phyloP scores from a whole-genome alignment of 2,797 vertebrate species.

The Nyctibius grandis region DNA sequence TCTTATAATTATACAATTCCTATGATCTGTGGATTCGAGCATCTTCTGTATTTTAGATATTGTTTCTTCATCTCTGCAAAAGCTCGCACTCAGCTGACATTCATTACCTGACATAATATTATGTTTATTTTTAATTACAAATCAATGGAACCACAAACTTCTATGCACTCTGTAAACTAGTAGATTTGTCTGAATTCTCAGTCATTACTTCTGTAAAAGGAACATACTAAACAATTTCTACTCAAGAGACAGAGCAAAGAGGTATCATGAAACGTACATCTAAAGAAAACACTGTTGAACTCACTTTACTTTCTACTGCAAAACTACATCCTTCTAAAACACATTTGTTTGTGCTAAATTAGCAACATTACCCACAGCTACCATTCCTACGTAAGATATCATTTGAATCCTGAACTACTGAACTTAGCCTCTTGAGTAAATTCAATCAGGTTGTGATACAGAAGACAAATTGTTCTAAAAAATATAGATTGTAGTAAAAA shows the following conservation, averaged over 20 bases:
- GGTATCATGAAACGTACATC: not conserved
- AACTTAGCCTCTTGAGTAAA: not conserved
- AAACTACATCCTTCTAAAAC: not conserved
- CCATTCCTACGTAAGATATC: not conserved
- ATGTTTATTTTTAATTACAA: not conserved
- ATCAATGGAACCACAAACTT: not conserved
- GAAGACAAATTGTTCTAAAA: not conserved
- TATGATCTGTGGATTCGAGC: not conserved
- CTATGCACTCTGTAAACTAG: not conserved
- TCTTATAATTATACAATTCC: not conserved
- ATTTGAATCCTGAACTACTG: not conserved
- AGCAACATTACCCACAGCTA: not conserved
- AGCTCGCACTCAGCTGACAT: not conserved
- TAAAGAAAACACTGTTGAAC: not conserved
- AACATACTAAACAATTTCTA: not conserved
- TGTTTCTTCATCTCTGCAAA: not conserved
- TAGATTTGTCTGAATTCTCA: not conserved
- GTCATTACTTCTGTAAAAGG: not conserved
- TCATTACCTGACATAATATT: not conserved
- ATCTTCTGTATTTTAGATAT: not conserved
- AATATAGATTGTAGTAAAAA: not conserved
- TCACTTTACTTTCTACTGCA: not conserved
- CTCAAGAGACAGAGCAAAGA: not conserved
- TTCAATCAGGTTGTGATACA: not conserved
- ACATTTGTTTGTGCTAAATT: not conserved